These are phyloP conservation scores for Suricata suricatta DNA, from an alignment of 2,113 vertebrate species.

Conservation along the genomic window DNA sequence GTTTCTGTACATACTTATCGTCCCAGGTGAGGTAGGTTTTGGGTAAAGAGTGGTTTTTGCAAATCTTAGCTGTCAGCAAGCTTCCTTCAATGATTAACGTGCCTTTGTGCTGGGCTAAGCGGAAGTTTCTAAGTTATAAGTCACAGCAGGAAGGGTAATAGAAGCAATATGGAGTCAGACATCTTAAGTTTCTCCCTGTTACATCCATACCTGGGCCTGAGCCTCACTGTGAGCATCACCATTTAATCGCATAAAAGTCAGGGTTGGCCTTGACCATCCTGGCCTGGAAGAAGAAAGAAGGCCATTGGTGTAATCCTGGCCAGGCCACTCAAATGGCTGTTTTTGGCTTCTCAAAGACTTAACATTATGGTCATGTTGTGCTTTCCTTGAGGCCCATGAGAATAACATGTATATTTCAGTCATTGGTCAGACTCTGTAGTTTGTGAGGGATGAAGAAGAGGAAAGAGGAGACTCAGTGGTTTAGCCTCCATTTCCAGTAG, in stretches of 20 bases:
- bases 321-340: not conserved
- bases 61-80: not conserved
- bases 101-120: not conserved
- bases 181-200: not conserved
- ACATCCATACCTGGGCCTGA: not conserved
- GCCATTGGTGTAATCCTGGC: not conserved
- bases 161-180: not conserved
- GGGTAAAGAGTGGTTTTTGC: not conserved
- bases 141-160: not conserved
- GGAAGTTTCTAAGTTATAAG: not conserved
- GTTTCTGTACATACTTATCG: not conserved
- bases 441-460: not conserved
- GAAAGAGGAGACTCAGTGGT: not conserved
- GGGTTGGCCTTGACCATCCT: not conserved
- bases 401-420: not conserved
- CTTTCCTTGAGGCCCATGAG: not conserved
- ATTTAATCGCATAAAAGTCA: not conserved
- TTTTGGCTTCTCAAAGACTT: not conserved
- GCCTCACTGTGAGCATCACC: not conserved
- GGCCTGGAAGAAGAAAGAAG: not conserved
- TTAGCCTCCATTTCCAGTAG: not conserved
- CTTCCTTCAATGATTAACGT: not conserved
- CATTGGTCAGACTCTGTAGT: not conserved
- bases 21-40: not conserved
- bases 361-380: not conserved